Evolutionary conservation across 1,140 invertebrate species (phyloP).

Genomic region (Drosophila murphyi): DNA sequence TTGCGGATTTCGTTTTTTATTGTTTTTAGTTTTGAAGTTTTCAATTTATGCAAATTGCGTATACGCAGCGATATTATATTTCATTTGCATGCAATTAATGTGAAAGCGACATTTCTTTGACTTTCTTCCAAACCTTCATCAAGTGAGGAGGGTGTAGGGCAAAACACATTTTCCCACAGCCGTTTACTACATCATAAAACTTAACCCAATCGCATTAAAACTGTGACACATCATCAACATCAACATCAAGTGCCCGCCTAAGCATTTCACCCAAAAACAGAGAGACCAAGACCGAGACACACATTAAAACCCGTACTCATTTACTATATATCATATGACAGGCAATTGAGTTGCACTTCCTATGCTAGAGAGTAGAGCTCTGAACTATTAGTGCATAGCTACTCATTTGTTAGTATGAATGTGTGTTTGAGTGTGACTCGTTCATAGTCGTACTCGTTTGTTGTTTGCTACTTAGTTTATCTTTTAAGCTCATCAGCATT

Average conservation of each 20-base stretch:
- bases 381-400: constrained; percentile 60
- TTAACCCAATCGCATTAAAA: constrained; percentile 80
- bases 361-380: constrained; percentile 17
- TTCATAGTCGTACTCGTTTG: constrained; percentile 48
- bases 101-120: constrained; percentile 75
- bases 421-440: constrained; percentile 6
- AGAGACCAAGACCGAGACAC: not conserved
- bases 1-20: constrained; percentile 17
- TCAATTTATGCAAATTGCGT: constrained; percentile 71
- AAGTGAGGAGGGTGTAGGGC: not conserved
- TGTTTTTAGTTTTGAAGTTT: constrained; percentile 4
- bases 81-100: constrained; percentile 67
- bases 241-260: constrained; percentile 69
- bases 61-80: constrained; percentile 45
- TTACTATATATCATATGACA: constrained; percentile 33
- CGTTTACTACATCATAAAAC: constrained; percentile 82
- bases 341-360: constrained; percentile 34
- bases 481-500: constrained; percentile 81
- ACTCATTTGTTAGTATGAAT: not conserved
- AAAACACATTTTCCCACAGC: constrained; percentile 60
- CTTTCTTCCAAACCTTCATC: constrained; percentile 57
- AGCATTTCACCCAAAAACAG: constrained; percentile 64
- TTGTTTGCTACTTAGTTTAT: constrained; percentile 65
- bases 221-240: constrained; percentile 79
- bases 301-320: not conserved